Conservation (phyloP, 1,140 invertebrate species). For the Zaprionus nigranus region DNA sequence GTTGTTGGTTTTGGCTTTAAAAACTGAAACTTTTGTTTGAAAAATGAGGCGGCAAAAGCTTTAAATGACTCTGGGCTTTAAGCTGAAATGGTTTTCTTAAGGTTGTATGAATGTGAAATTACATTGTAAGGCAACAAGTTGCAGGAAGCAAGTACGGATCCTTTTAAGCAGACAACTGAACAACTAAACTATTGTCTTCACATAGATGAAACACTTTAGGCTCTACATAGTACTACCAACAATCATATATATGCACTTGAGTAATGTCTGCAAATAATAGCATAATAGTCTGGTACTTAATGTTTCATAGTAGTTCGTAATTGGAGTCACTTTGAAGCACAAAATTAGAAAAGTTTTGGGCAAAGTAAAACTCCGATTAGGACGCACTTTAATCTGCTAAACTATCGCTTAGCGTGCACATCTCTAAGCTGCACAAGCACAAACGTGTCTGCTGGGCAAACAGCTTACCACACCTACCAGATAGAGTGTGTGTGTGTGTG, state of each 20-base stretch:
- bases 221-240: too few relatives aligned
- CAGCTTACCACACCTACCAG: neutral
- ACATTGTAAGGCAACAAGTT: neutral
- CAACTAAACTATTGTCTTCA: neutral
- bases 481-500: neutral
- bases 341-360: neutral
- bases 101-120: neutral
- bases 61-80: neutral
- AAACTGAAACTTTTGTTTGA: conserved; percentile 41
- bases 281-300: neutral
- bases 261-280: too few relatives aligned
- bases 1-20: conserved; percentile 46
- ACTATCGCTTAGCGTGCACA: conserved; percentile 10
- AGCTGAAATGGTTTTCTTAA: neutral
- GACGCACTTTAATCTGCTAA: neutral
- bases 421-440: conserved; percentile 13
- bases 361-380: neutral
- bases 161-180: neutral
- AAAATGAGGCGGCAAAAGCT: neutral
- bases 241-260: too few relatives aligned
- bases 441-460: conserved; percentile 2
- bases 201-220: too few relatives aligned
- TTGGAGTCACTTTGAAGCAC: neutral
- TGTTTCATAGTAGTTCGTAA: neutral
- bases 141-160: neutral